Percentiles rank a stretch among this genome's conserved stretches.
phyloP scores from a whole-genome alignment of 2,888 invertebrate species.

The Drosophila birchii region DNA sequence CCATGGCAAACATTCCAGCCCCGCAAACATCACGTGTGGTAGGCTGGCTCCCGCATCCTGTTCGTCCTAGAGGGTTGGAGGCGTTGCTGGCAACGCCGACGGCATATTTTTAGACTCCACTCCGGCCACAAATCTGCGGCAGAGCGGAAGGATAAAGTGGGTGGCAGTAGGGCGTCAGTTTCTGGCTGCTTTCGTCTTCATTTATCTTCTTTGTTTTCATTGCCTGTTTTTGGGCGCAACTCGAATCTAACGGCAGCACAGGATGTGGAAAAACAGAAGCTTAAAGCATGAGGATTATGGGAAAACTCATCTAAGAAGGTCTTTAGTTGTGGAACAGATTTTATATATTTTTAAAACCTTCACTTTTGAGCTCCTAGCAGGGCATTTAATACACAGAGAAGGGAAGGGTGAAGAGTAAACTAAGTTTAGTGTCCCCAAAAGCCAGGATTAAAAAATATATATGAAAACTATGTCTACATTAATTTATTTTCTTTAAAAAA shows the following conservation, averaged over 20 bases:
- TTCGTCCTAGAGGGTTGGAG: constrained; percentile 6
- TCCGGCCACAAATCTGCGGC: constrained; percentile 54
- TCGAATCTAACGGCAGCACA: constrained; percentile 6
- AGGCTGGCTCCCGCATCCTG: constrained; percentile 30
- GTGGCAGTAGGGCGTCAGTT: constrained; percentile 10
- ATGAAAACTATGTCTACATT: too few species aligned
- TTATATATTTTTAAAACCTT: background rate
- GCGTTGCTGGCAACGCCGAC: constrained; percentile 2
- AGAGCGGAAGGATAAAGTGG: constrained; percentile 58
- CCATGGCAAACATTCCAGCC: constrained; percentile 58
- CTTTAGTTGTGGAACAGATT: background rate
- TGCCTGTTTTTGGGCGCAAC: constrained; percentile 43
- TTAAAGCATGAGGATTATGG: constrained; percentile 20
- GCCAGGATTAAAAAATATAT: too few species aligned
- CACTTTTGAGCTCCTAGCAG: background rate
- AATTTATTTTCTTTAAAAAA: too few species aligned
- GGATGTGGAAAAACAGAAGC: constrained; percentile 10
- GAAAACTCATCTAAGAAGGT: constrained; percentile 5
- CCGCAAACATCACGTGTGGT: constrained; percentile 46
- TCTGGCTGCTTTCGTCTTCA: constrained; percentile 35
- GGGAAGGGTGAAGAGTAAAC: too few species aligned
- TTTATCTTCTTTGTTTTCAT: constrained; percentile 45
- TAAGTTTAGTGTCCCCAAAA: too few species aligned
- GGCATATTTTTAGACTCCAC: constrained; percentile 37
- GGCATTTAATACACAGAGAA: too few species aligned